A percentile compares a stretch with the other conserved stretches of the same genome.
Conservation (phyloP, 2,797 vertebrate genomes). For the Paguma larvata region DNA sequence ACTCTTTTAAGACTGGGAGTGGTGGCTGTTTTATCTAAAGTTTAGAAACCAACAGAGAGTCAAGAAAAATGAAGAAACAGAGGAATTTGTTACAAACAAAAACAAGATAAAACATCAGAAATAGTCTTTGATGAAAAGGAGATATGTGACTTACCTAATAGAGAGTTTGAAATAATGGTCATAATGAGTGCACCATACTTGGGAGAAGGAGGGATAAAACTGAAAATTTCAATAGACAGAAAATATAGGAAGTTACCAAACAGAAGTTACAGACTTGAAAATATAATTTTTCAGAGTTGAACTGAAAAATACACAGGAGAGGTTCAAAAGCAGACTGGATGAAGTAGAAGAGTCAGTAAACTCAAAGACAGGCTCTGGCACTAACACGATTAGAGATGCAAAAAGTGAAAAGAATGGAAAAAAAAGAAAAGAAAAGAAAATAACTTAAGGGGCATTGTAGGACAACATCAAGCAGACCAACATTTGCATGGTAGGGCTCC, state of each 20-base stretch:
- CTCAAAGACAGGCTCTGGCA: background rate
- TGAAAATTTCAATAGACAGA: background rate
- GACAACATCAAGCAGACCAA: background rate
- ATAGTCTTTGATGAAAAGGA: background rate
- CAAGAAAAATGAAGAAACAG: background rate
- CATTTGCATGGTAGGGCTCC: background rate
- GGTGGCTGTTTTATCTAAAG: background rate
- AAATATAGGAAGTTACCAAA: background rate
- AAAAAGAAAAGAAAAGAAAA: background rate
- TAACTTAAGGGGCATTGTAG: background rate
- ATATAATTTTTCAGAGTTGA: background rate
- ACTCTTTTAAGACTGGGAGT: background rate
- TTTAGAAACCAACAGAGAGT: background rate
- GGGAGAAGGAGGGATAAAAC: background rate
- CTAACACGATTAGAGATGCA: background rate
- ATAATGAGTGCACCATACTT: background rate
- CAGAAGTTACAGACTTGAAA: background rate
- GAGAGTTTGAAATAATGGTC: background rate
- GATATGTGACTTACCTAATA: background rate
- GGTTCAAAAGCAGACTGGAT: background rate
- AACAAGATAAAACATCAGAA: background rate
- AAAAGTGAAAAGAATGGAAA: background rate
- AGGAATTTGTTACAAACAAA: background rate
- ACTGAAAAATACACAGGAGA: background rate
- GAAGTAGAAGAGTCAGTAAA: background rate